Evolutionary conservation across 2,888 invertebrate species (phyloP), one percentile per base, ranked within the genome.

Genomic region (Xylota segnis): DNA sequence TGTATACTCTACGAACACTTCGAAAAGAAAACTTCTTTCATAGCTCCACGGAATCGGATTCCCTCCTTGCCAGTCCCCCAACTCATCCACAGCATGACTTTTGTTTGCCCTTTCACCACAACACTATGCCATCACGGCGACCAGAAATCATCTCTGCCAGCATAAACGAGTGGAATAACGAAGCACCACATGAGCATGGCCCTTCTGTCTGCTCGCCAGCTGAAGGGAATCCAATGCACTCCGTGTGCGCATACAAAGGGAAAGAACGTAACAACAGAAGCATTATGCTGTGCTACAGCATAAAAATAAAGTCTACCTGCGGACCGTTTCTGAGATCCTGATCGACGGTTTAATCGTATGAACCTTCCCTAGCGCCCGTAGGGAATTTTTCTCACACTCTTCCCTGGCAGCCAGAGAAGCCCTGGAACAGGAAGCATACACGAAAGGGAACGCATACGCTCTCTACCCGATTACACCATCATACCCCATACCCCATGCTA

Each of bases 291-390:
- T 86, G 86, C 76, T 82, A 10, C 43, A 86, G 72, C 86, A 86
- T 86, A 86, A 34, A 23, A 23, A 23, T 1, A n/a, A 43, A 82
- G 66, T 82, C 43, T 66, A 72, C 86, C 77, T 86, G 47, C 77
- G 27, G 29, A 34, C 58, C 5, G 37, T 47, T 86, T 82, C 86
- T 86, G 86, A 82, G 45, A 82, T 82, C 86, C 86, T 86, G 86
- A 76, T 86, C 82, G 59, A 37, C 59, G 77, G 82, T 76, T 86
- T 86, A 86, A 76, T 86, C 82, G 71, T 40, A 82, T 61, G 77
- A 76, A 86, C 86, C 86, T 86, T 86, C 86, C 86, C 86, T 86
- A 86, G 86, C 82, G 86, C 82, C 86, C 76, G 77, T 86, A 86
- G 86, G 86, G 86, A 86, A 86, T 86, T 86, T n/a, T 82, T 61